Percentiles rank a stretch among this genome's conserved stretches.
Conservation (phyloP, 2,113 vertebrate genomes). For the Equus przewalskii region DNA sequence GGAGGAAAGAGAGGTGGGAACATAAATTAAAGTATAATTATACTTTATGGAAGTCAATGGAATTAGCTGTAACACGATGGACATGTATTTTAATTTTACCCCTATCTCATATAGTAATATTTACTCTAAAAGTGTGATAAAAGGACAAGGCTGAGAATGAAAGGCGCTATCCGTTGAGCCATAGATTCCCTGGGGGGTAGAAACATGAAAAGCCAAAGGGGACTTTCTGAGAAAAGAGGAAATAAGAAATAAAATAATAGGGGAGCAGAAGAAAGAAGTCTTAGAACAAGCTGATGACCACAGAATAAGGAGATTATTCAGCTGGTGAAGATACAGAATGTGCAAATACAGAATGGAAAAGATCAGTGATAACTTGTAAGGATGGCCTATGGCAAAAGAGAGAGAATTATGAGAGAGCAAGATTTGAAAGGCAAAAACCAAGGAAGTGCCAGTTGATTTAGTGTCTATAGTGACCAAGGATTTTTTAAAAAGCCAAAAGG, state of each 20-base stretch:
- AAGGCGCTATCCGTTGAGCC: not conserved
- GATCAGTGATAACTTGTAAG: not conserved
- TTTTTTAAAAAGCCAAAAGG: slow-evolving; percentile 36
- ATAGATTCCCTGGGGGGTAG: not conserved
- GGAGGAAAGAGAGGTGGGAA: not conserved
- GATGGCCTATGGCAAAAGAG: not conserved
- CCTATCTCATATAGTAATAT: slow-evolving; percentile 1
- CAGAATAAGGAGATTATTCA: not conserved
- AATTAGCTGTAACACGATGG: slow-evolving; percentile 14
- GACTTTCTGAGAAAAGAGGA: slow-evolving; percentile 60
- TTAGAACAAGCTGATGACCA: not conserved
- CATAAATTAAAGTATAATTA: not conserved
- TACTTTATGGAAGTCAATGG: not conserved
- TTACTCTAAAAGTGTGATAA: slow-evolving; percentile 11
- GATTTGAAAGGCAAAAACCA: slow-evolving; percentile 48
- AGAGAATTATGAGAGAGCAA: slow-evolving; percentile 48
- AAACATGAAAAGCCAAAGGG: slow-evolving; percentile 52
- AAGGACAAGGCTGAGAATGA: not conserved
- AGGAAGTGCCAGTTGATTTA: not conserved
- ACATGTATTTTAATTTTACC: slow-evolving; percentile 29
- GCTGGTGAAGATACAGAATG: not conserved
- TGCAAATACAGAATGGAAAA: not conserved
- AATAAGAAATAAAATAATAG: slow-evolving; percentile 57
- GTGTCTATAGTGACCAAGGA: not conserved
- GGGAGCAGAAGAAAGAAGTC: not conserved